Percentiles rank a stretch among this genome's conserved stretches.
phyloP scores from a whole-genome alignment of 1,140 invertebrate genomes.

The Hyles vespertilio region DNA sequence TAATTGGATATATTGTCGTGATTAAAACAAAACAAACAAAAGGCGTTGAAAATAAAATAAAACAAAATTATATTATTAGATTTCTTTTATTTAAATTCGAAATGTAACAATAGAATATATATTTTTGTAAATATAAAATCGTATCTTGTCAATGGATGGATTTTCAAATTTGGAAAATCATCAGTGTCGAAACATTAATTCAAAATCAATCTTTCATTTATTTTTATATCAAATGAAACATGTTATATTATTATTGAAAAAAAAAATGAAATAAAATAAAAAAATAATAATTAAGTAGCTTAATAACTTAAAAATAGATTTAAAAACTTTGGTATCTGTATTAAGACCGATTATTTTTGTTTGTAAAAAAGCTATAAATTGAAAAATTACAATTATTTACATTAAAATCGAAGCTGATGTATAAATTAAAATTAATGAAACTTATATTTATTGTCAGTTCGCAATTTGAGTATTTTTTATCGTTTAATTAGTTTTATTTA shows the following conservation, averaged over 20 bases:
- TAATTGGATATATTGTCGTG: slow-evolving; percentile 25
- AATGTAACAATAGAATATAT: slow-evolving; percentile 65
- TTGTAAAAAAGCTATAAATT: slow-evolving; percentile 60
- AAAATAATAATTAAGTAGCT: slow-evolving; percentile 58
- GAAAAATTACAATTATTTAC: slow-evolving; percentile 66
- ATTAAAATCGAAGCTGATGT: slow-evolving; percentile 48
- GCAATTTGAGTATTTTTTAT: slow-evolving; percentile 64
- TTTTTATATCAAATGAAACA: slow-evolving; percentile 15
- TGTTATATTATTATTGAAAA: slow-evolving; percentile 22
- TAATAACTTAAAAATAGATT: slow-evolving; percentile 69
- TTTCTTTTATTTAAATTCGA: slow-evolving; percentile 68
- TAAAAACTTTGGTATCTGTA: slow-evolving; percentile 74
- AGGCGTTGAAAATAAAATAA: slow-evolving; percentile 58
- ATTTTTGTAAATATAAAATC: slow-evolving; percentile 63
- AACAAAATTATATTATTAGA: slow-evolving; percentile 48
- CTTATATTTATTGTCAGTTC: slow-evolving; percentile 71
- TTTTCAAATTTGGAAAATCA: slow-evolving; percentile 47
- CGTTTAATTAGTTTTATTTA: slow-evolving; percentile 42
- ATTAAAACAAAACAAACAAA: slow-evolving; percentile 13
- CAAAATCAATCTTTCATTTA: slow-evolving; percentile 4
- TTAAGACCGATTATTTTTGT: slow-evolving; percentile 70
- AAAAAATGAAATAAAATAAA: slow-evolving; percentile 36
- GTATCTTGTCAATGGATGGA: slow-evolving; percentile 68
- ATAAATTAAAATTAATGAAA: slow-evolving; percentile 60
- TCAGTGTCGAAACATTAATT: slow-evolving; percentile 21